These are phyloP conservation scores for Hydrotaea diabolus DNA, from an alignment of 2,888 invertebrate species.

Conservation along the genomic window DNA sequence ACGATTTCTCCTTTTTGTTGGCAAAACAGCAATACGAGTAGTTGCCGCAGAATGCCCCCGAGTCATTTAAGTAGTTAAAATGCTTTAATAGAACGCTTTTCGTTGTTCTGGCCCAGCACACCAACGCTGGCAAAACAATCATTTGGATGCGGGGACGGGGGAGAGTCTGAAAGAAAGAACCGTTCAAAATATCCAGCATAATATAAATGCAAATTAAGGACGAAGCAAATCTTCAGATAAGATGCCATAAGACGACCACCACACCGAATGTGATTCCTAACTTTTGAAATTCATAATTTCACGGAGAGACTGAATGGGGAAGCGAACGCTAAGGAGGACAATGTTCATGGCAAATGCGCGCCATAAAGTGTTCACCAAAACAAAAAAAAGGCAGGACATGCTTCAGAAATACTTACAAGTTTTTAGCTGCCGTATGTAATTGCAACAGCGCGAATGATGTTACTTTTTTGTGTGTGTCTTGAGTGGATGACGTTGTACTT, in stretches of 20 bases:
- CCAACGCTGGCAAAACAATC: not conserved
- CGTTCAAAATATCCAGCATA: constrained; percentile 24
- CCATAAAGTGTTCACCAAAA: constrained; percentile 1
- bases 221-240: constrained; percentile 56
- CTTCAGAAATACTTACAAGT: not conserved
- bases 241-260: constrained; percentile 15
- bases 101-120: not conserved
- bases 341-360: not conserved
- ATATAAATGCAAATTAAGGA: constrained; percentile 64
- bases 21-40: constrained; percentile 17
- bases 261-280: constrained; percentile 19
- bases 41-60: constrained; percentile 34
- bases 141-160: not conserved
- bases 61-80: constrained; percentile 62
- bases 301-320: not conserved
- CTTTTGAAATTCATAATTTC: constrained; percentile 55
- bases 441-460: constrained; percentile 1
- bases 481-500: not conserved
- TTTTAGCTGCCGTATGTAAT: not conserved
- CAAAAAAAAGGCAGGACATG: not conserved
- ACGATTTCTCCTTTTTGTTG: not conserved
- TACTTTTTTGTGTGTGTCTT: not conserved
- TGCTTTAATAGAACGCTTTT: constrained; percentile 44
- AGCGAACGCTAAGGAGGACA: not conserved
- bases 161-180: not conserved